Conservation (phyloP, 2,888 invertebrate species). For the Troglohyphantes excavatus region DNA sequence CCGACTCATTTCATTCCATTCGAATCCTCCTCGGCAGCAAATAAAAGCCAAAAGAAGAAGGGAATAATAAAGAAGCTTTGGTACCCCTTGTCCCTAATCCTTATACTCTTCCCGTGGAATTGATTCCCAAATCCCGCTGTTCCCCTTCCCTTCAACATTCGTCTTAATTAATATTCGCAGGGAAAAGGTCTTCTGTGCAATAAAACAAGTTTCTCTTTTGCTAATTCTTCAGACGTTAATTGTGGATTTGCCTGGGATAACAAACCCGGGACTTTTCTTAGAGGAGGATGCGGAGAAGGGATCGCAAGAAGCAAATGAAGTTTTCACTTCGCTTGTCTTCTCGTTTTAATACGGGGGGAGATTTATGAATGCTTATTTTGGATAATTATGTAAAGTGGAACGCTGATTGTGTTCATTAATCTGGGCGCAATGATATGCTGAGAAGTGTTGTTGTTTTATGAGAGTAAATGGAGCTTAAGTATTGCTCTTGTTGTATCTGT, state of each 20-base stretch:
- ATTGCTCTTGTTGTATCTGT: no score
- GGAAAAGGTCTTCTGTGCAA: not conserved
- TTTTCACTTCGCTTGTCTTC: not conserved
- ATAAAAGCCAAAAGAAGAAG: not conserved
- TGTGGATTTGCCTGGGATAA: slow-evolving; percentile 43
- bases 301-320: not conserved
- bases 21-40: slow-evolving; percentile 11
- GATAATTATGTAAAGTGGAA: not conserved
- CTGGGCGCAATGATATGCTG: not conserved
- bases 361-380: not conserved
- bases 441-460: not conserved
- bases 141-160: slow-evolving; percentile 6
- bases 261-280: not conserved
- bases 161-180: slow-evolving; percentile 41
- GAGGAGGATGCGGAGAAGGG: not conserved
- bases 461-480: not conserved
- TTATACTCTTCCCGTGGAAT: not conserved
- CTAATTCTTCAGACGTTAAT: slow-evolving; percentile 41
- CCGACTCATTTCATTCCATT: not conserved
- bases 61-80: not conserved
- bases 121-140: slow-evolving; percentile 4
- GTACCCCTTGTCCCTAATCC: not conserved
- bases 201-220: slow-evolving; percentile 18
- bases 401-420: not conserved
- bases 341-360: not conserved